phyloP scores from a whole-genome alignment of 1,140 invertebrate species.

The Drosophila virilis region DNA sequence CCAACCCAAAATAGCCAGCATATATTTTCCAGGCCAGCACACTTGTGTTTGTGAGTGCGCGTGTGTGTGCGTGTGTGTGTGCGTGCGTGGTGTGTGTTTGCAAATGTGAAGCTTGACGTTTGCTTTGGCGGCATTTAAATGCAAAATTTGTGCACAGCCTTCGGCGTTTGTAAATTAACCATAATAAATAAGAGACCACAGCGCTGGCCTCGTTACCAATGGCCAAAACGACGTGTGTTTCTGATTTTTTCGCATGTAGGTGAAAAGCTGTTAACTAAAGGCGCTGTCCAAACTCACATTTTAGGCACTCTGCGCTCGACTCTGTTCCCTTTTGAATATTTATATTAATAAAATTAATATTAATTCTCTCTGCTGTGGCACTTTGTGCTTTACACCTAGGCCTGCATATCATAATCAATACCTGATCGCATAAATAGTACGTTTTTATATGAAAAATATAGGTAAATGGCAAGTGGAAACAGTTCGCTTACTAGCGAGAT shows the following conservation, averaged over 20 bases:
- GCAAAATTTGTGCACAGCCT: constrained; percentile 54
- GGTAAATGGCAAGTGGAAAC: too few relatives aligned
- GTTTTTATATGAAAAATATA: too few relatives aligned
- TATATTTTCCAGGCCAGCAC: constrained; percentile 9
- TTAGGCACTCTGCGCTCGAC: too few relatives aligned
- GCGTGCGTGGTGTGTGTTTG: background rate
- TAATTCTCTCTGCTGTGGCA: too few relatives aligned
- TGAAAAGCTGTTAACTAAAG: too few relatives aligned
- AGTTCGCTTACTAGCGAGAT: too few relatives aligned
- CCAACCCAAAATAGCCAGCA: constrained; percentile 53
- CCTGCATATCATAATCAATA: too few relatives aligned
- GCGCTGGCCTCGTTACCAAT: constrained; percentile 41
- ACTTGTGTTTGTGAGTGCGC: background rate
- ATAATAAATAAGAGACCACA: constrained; percentile 62
- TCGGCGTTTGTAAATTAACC: constrained; percentile 74
- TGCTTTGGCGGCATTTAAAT: constrained; percentile 50
- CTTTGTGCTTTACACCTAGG: too few relatives aligned
- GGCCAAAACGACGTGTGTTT: constrained; percentile 8
- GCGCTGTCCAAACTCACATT: too few relatives aligned
- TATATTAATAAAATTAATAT: too few relatives aligned
- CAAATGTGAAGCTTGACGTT: background rate
- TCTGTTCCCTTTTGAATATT: too few relatives aligned
- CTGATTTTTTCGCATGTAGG: background rate
- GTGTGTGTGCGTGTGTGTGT: constrained; percentile 3
- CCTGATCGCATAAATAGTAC: too few relatives aligned